Evolutionary conservation across 2,888 invertebrate genomes (phyloP), one percentile per base, ranked within the genome.

Genomic region (Anoplius nigerrimus): DNA sequence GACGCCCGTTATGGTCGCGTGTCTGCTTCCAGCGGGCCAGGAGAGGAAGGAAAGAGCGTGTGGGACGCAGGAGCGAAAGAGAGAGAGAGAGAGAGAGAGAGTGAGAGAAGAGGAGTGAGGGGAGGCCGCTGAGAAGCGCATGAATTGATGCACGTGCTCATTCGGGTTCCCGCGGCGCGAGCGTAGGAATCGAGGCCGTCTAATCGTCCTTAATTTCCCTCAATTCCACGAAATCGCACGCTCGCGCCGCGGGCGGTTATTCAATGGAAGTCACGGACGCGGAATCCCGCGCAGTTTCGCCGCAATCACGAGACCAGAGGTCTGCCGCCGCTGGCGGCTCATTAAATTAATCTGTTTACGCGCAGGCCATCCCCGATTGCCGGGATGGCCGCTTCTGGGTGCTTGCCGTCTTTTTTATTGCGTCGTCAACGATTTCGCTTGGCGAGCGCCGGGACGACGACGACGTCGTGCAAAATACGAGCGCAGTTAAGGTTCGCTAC

Each of bases 281-380:
- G 48, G 48, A 48, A 48, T 18, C 48, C 48, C 48, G 16, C 18
- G 48, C 48, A 18, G 48, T 48, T 48, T 22, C 34, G 56, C 16
- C 13, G n/a, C 48, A 48, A 56, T 34, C 34, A 24, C 56, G 34
- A 18, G 48, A 18, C 48, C 48, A 18, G 48, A 18, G 48, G 48
- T 48, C n/a, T 45, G 3, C 58, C 20, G 16, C 48, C 8, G 45
- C 45, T n/a, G 16, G 34, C 16, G 16, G 59, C 20, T 69, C 66
- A 24, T 72, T 55, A 63, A 69, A 66, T 69, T 69, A 66, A 72
- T 69, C 52, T 66, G 74, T 73, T 74, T 73, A 72, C 68, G n/a
- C 15, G 57, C 13, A n/a, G 46, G 13, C 2, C 15, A n/a, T 27
- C 34, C 4, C 3, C 16, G n/a, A 53, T 8, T 13, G 27, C 16